Conservation (phyloP, 2,113 vertebrate species). For the Pangasianodon hypophthalmus region DNA sequence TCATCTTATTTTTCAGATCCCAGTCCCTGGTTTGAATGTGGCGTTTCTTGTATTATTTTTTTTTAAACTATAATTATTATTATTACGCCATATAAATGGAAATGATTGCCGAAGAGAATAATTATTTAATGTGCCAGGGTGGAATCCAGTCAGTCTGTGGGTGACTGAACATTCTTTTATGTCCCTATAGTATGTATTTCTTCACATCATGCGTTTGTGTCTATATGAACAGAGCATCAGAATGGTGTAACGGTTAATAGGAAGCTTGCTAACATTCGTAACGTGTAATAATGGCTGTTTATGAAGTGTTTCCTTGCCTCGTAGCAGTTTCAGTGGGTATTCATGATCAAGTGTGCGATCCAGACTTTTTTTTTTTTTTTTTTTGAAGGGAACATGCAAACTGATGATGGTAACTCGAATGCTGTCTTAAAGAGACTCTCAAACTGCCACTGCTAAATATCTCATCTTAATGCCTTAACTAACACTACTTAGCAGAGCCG, state of each 20-base stretch:
- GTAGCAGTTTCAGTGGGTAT: conserved; percentile 2
- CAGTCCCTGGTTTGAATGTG: conserved; percentile 55
- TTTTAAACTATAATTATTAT: conserved; percentile 54
- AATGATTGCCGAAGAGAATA: conserved; percentile 39
- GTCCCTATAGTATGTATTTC: conserved; percentile 9
- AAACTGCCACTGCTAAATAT: conserved; percentile 47
- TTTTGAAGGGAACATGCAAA: conserved; percentile 11
- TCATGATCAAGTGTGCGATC: not conserved
- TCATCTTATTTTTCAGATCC: conserved; percentile 29
- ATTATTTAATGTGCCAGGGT: conserved; percentile 41
- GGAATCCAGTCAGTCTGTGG: conserved; percentile 16
- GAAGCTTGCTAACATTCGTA: conserved; percentile 21
- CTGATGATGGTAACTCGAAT: conserved; percentile 26
- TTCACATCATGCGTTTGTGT: conserved; percentile 54
- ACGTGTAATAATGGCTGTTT: conserved; percentile 30
- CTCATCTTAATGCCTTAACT: conserved; percentile 78
- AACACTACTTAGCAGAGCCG: conserved; percentile 49
- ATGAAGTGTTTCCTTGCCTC: not conserved
- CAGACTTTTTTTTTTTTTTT: not conserved
- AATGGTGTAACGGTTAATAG: conserved; percentile 59
- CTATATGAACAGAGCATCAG: conserved; percentile 60
- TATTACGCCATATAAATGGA: conserved; percentile 43
- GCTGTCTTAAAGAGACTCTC: conserved; percentile 8
- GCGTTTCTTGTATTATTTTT: conserved; percentile 63
- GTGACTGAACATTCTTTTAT: conserved; percentile 5